Base-by-base conservation (phyloP, 2,797 vertebrate genomes). In the Squalus acanthias region DNA sequence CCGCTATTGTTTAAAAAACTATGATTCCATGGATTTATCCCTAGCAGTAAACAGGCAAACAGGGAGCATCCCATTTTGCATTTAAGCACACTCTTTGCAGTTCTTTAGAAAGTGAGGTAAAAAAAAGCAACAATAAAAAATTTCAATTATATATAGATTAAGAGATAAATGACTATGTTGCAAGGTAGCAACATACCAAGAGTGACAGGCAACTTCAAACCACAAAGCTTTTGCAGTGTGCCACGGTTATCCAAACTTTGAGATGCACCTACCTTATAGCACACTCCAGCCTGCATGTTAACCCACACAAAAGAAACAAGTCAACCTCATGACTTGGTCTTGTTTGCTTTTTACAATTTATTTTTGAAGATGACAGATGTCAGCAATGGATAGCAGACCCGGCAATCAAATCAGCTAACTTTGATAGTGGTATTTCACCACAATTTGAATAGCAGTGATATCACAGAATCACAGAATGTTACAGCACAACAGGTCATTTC, bases 221-320 rank as follows among this genome's bases (percentile, higher is more conserved):
- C 70, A 76, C 94, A 95, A 95, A 95, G 70, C 50, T 74, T 95
- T 95, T 76, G 70, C 67, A 53, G 46, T 76, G 93, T 76, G 46
- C 69, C 93, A 95, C 15, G 8, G 70, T 60, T 57, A 95, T 72
- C 69, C 70, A 33, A 76, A 95, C 24, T 24, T 95, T n/a, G 53
- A 74, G 70, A 72, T 70, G 65, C 50, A 39, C 9, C 15, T 95
- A 9, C 4, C 67, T 57, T 33, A 33, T 57, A 74, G 24, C 70
- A 74, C 46, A 76, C 50, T 95, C 46, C 70, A 76, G 39, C 67
- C n/a, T 70, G 22, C 69, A 50, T 13, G 39, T 72, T 72, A 95
- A 13, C 67, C 67, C 69, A 33, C 26, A 57, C 46, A 72, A 72
- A 70, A 92, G 89, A n/a, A 76, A 74, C 39, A 53, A 76, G 46